phyloP scores from a whole-genome alignment of 2,797 vertebrate species.

The Gorsachius magnificus region DNA sequence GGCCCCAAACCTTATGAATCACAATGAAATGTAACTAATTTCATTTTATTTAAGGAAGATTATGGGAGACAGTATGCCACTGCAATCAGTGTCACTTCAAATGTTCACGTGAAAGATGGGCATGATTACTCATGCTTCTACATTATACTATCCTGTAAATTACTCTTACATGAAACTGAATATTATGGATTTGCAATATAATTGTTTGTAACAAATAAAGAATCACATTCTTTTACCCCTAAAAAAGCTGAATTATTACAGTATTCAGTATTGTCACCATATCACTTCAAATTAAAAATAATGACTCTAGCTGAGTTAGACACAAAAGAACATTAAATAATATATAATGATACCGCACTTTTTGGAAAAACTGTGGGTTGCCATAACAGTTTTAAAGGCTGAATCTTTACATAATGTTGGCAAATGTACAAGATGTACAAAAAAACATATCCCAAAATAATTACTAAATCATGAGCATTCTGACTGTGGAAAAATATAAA shows the following conservation, averaged over 20 bases:
- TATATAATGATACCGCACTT: not conserved
- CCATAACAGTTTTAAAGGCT: constrained; percentile 17
- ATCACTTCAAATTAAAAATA: constrained; percentile 11
- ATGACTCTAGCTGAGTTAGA: not conserved
- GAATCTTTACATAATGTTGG: not conserved
- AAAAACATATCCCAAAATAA: not conserved
- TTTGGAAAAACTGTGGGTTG: not conserved
- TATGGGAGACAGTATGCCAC: not conserved
- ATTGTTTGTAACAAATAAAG: constrained; percentile 17
- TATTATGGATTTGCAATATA: not conserved
- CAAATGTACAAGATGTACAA: not conserved
- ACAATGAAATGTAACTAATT: not conserved
- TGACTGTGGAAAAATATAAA: not conserved
- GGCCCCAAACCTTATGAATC: not conserved
- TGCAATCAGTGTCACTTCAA: constrained; percentile 31
- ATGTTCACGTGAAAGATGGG: not conserved
- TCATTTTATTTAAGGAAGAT: constrained; percentile 3
- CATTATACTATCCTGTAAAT: not conserved
- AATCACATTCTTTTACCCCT: not conserved
- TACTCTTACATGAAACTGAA: not conserved
- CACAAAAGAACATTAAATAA: not conserved
- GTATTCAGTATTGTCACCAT: not conserved
- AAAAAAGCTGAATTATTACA: not conserved
- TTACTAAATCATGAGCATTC: not conserved
- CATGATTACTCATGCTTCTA: not conserved